Base-by-base conservation (phyloP, 1,140 invertebrate genomes). In the Penaeus chinensis region DNA sequence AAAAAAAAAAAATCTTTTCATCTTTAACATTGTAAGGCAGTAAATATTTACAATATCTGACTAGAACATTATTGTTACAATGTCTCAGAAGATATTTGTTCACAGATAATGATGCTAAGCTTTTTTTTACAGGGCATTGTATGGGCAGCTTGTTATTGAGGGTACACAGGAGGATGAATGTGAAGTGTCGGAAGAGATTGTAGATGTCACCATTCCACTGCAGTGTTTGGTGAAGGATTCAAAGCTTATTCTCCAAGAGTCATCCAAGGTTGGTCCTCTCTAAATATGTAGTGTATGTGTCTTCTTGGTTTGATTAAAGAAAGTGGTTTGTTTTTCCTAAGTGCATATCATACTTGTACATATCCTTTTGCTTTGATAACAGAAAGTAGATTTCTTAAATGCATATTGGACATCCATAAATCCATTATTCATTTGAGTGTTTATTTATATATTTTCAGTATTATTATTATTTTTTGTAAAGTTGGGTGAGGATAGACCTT, bases 141-240 rank as follows among this genome's bases (percentile, higher is more conserved):
- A 97, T 91, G 96, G 96, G 71, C 89, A 90, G 24, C 63, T 91
- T 61, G 83, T 91, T 20, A 78, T 71, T 32, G 80, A 88, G 20
- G 87, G 85, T 42, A 65, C 78, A 27, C 79, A 80, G 18, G 42
- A 85, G 54, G 47, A 86, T 8, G 92, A 92, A 62, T 91, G 93
- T 20, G 83, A 63, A 20, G 84, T 90, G 27, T 91, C 91, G 13
- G 88, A 93, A 87, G 95, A 97, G 91, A 94, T 96, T 18, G 96
- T 99, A 82, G 97, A 99, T 92, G 98, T 99, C 4, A 98, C 96
- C 5, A 94, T 99, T 90, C 97, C 97, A 2, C 91, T 99, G 24
- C 98, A 99, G 92, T 98, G 97, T 91, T 94, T 99, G 89, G 96
- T 99, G 32, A 97, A 96, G 91, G 96, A 99, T 91, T 97, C 97